Evolutionary conservation across 2,888 invertebrate species (phyloP), one percentile per base, ranked within the genome.

Genomic region (Gastracanthus pulcherrimus): DNA sequence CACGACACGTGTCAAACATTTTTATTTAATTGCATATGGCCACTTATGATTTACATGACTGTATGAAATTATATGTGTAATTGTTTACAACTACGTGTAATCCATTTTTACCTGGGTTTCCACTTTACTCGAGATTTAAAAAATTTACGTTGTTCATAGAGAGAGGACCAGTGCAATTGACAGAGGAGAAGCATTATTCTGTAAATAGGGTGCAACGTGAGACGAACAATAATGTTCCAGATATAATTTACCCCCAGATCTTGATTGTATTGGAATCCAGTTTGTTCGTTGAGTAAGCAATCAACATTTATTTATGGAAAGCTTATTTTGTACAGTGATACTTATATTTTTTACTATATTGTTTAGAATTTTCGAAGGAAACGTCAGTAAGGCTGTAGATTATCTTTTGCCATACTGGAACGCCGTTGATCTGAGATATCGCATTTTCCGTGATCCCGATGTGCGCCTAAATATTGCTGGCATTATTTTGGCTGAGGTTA

Each of bases 321-420:
- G n/a, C n/a, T n/a, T n/a, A n/a, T n/a, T n/a, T n/a, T n/a, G n/a
- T n/a, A n/a, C n/a, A n/a, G n/a, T n/a, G n/a, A n/a, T n/a, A n/a
- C n/a, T n/a, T n/a, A n/a, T n/a, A n/a, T n/a, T n/a, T n/a, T n/a
- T n/a, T n/a, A n/a, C n/a, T n/a, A n/a, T n/a, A n/a, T n/a, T 23
- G 34, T 70, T 19, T 3, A 82, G 82, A 11, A 26, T 62, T 23
- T 79, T 82, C 13, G 38, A 71, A 0, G n/a, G 55, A 16, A n/a
- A 79, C n/a, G 60, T 71, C 34, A 31, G 71, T 3, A 23, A 7
- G 0, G n/a, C 41, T 5, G 23, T 82, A 0, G 19, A 70, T 11
- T 82, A 82, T 23, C 1, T 79, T 5, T 26, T 82, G 2, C 55
- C 82, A 0, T 82, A 55, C 34, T 82, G 82, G 82, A 82, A 82